Conservation (phyloP, 1,140 invertebrate species). For the Elysia chlorotica region DNA sequence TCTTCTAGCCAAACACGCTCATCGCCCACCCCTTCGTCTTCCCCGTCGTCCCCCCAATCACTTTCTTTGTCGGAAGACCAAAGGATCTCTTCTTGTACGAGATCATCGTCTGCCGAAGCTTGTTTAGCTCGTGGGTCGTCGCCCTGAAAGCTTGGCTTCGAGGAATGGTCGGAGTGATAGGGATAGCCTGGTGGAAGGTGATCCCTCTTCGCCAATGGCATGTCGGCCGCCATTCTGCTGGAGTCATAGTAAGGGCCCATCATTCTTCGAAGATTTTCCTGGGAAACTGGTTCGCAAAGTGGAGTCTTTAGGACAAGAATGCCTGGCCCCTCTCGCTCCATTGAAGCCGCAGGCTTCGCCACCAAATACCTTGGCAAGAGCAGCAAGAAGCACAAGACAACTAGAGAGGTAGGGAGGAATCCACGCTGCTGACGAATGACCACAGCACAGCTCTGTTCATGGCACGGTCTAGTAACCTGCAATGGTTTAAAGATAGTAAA, state of each 20-base stretch:
- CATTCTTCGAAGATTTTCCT: slow-evolving; percentile 27
- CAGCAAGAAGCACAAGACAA: too few relatives aligned
- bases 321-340: too few relatives aligned
- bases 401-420: too few relatives aligned
- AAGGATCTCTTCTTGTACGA: not conserved
- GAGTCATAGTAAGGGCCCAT: slow-evolving; percentile 32
- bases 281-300: slow-evolving; percentile 34
- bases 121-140: slow-evolving; percentile 21
- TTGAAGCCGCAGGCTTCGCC: too few relatives aligned
- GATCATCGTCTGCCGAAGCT: slow-evolving; percentile 17
- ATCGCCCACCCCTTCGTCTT: slow-evolving; percentile 11
- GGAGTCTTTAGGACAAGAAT: too few relatives aligned
- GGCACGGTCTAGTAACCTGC: too few relatives aligned
- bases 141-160: not conserved
- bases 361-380: too few relatives aligned
- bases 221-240: slow-evolving; percentile 32
- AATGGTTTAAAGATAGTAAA: too few relatives aligned
- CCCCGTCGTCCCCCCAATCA: slow-evolving; percentile 1
- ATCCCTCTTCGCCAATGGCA: slow-evolving; percentile 27
- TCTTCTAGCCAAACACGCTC: slow-evolving; percentile 22
- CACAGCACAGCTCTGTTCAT: too few relatives aligned
- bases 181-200: slow-evolving; percentile 17
- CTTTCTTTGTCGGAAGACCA: not conserved
- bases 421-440: too few relatives aligned
- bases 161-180: slow-evolving; percentile 5